Evolutionary conservation across 2,888 invertebrate genomes (phyloP).

Genomic region (Watsonalla binaria): DNA sequence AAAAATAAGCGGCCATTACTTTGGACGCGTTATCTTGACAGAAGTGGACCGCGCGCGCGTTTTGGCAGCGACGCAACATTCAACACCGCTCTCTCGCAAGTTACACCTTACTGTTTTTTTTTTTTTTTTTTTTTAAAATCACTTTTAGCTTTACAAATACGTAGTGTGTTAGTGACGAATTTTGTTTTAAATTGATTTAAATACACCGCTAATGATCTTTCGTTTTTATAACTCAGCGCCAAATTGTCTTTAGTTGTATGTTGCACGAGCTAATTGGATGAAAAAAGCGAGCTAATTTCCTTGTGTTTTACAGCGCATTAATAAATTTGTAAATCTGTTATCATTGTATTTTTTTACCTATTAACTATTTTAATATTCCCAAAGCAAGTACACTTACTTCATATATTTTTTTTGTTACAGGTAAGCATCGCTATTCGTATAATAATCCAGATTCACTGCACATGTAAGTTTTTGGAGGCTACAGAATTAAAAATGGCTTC

Average conservation of each 20-base stretch:
- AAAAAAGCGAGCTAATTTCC: no score
- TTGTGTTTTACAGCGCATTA: no score
- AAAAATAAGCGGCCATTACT: conserved; percentile 69
- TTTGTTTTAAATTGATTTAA: conserved; percentile 17
- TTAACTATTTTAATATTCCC: no score
- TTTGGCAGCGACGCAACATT: conserved; percentile 42
- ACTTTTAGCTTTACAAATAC: conserved; percentile 25
- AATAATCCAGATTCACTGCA: no score
- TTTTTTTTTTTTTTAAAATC: conserved; percentile 19
- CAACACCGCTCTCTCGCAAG: conserved; percentile 12
- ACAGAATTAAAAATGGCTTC: no score
- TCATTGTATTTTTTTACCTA: no score
- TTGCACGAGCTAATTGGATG: background rate
- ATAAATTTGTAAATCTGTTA: no score
- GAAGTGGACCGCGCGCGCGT: conserved; percentile 57
- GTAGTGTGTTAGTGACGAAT: conserved; percentile 14
- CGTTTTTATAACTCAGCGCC: conserved; percentile 6
- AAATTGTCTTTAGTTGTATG: background rate
- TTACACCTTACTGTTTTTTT: conserved; percentile 19
- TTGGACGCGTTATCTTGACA: conserved; percentile 62
- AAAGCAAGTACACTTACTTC: no score
- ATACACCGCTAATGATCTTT: background rate
- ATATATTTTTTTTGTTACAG: no score
- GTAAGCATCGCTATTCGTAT: no score
- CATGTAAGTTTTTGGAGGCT: no score